Evolutionary conservation across 2,888 invertebrate genomes (phyloP), one percentile per base, ranked within the genome.

Genomic region (Eucera pruinosa): DNA sequence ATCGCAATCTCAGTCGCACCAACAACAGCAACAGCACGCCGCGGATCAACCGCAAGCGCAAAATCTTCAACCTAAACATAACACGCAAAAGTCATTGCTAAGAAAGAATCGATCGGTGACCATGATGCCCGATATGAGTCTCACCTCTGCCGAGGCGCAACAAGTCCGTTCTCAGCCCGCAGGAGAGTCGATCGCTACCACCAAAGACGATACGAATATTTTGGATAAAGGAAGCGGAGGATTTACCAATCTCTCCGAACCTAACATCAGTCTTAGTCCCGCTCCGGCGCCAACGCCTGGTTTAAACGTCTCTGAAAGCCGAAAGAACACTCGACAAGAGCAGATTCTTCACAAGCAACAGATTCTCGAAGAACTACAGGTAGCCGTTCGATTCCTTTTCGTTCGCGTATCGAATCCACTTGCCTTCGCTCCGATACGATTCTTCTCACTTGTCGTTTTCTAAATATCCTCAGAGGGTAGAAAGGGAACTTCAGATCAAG

Each of bases 291-390:
- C 86, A 27, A 78, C 86, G 11, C 70, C 87, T 58, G 84, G 74
- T 1, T 68, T 81, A 52, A 87, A 86, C 60, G 86, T 83, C 45
- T 83, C 87, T 20, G 91, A 91, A 60, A 87, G 85, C 61, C 87
- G 90, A 39, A 91, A 90, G 67, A 89, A 82, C 67, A 83, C 90
- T 67, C 90, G 92, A 74, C 94, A 95, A 84, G 95, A 95, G 82
- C 95, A 95, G 86, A 94, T 95, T 79, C 93, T 95, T 65, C 94
- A 95, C 85, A 95, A 95, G 88, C 95, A 95, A 90, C 95, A 95
- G 88, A 95, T 96, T 86, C 93, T 96, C 39, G 95, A 96, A 87
- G 96, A 96, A 90, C 77, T 92, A 48, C 89, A 92, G 89, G 92
- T 91, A 33, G n/a, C n/a, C n/a, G n/a, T n/a, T n/a, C n/a, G n/a